phyloP scores from a whole-genome alignment of 2,888 invertebrate genomes.

The Parnassius mnemosyne region DNA sequence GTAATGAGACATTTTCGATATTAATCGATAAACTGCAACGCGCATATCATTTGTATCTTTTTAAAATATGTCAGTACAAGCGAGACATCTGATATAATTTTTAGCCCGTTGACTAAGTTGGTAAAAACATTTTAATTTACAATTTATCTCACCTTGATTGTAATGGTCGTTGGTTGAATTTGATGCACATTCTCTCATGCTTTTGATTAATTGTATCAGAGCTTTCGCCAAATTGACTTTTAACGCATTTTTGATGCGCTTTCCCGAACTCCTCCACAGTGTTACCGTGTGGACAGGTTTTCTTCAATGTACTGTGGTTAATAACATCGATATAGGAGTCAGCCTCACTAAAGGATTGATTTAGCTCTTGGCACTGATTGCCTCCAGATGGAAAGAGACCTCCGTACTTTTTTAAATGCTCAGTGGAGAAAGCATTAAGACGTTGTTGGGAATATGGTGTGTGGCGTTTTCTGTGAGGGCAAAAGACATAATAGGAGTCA shows the following conservation, averaged over 20 bases:
- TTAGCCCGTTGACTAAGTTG: slow-evolving; percentile 7
- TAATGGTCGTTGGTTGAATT: slow-evolving; percentile 74
- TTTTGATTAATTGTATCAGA: slow-evolving; percentile 60
- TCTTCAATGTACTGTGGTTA: slow-evolving; percentile 59
- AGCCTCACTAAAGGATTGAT: slow-evolving; percentile 73
- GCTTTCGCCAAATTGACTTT: slow-evolving; percentile 59
- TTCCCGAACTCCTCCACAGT: slow-evolving; percentile 75
- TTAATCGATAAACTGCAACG: too few species aligned
- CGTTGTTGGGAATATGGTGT: slow-evolving; percentile 79
- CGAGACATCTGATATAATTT: not conserved
- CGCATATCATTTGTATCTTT: too few species aligned
- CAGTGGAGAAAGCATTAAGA: slow-evolving; percentile 76
- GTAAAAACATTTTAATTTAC: not conserved
- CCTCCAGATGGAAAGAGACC: slow-evolving; percentile 73
- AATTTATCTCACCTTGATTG: slow-evolving; percentile 62
- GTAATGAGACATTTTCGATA: too few species aligned
- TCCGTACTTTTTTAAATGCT: slow-evolving; percentile 75
- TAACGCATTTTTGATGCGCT: slow-evolving; percentile 75
- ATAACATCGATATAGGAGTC: slow-evolving; percentile 75
- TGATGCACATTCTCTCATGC: slow-evolving; percentile 75
- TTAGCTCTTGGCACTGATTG: slow-evolving; percentile 73
- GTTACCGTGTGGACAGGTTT: slow-evolving; percentile 71
- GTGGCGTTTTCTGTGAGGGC: slow-evolving; percentile 74
- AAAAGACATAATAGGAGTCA: slow-evolving; percentile 62
- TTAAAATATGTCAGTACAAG: too few species aligned